Conservation (phyloP, 2,113 vertebrate species). For the Leptocoma aspasia region DNA sequence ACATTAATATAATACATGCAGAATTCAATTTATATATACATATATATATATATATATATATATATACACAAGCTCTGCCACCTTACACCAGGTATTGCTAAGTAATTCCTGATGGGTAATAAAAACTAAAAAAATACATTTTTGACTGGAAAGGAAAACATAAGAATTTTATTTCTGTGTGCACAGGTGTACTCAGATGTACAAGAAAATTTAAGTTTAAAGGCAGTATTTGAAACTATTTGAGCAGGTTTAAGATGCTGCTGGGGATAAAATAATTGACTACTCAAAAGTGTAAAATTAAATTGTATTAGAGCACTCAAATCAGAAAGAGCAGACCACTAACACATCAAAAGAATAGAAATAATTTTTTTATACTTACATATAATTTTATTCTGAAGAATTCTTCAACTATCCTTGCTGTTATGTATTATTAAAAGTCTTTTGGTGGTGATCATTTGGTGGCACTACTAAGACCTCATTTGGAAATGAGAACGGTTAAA, state of each 20-base stretch:
- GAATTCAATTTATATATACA: background rate
- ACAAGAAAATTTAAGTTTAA: constrained; percentile 65
- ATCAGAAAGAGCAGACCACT: background rate
- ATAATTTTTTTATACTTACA: background rate
- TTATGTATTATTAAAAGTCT: background rate
- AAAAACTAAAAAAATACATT: background rate
- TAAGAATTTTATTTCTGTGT: background rate
- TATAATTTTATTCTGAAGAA: background rate
- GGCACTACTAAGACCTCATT: background rate
- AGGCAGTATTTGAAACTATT: constrained; percentile 58
- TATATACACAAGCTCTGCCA: background rate
- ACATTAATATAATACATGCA: background rate
- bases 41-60: background rate
- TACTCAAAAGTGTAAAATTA: background rate
- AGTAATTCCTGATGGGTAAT: background rate
- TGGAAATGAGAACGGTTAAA: background rate
- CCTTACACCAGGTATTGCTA: background rate
- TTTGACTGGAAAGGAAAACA: background rate
- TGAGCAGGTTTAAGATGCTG: constrained; percentile 41
- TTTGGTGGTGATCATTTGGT: background rate
- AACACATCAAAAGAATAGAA: background rate
- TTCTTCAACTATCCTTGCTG: background rate
- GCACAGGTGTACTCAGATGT: constrained; percentile 23
- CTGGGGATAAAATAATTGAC: constrained; percentile 38
- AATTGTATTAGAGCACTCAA: background rate